These are phyloP conservation scores for Acanthurus tractus DNA, from an alignment of 2,797 vertebrate genomes.

Conservation along the genomic window DNA sequence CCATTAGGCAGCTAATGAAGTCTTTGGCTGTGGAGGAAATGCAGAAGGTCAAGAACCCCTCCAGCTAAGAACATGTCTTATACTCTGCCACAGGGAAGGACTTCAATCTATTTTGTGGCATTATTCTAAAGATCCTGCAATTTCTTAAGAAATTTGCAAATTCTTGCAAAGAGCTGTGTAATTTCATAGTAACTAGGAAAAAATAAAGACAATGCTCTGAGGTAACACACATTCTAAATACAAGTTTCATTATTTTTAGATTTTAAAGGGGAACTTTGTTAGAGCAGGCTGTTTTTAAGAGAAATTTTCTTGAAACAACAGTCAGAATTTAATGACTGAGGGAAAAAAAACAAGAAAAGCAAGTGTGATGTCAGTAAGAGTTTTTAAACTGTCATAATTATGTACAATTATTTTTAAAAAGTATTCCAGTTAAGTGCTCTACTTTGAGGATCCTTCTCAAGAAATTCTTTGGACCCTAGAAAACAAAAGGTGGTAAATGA, in stretches of 20 bases:
- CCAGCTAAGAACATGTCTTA: slow-evolving; percentile 16
- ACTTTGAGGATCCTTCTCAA: background rate
- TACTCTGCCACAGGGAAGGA: background rate
- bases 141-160: background rate
- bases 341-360: background rate
- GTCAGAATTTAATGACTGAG: background rate
- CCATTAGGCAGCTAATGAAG: slow-evolving; percentile 94
- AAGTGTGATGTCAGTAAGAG: background rate
- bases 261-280: background rate
- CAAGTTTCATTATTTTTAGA: background rate
- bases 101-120: too few species aligned
- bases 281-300: background rate
- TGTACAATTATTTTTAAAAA: background rate
- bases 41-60: slow-evolving; percentile 49
- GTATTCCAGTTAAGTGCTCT: background rate
- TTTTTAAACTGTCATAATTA: background rate
- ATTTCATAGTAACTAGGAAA: background rate
- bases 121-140: background rate
- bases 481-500: background rate
- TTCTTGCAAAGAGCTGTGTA: background rate
- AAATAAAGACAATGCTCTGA: slow-evolving; percentile 1
- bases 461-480: background rate
- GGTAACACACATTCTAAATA: background rate
- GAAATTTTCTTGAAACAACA: background rate
- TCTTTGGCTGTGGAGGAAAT: slow-evolving; percentile 89